Conservation (phyloP, 2,888 invertebrate genomes). For the Agapostemon virescens region DNA sequence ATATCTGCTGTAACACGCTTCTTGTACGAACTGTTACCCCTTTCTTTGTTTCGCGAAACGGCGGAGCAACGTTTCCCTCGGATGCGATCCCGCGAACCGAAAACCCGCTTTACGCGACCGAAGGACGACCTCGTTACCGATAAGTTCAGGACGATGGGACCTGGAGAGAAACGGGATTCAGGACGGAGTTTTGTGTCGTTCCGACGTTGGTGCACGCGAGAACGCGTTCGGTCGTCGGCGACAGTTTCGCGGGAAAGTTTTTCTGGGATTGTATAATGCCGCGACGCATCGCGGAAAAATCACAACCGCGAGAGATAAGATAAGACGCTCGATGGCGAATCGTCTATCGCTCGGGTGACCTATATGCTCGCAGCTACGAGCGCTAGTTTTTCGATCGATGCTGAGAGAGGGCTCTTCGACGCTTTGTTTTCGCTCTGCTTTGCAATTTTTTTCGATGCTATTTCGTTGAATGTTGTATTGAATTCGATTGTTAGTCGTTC, state of each 20-base stretch:
- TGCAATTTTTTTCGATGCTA: neutral
- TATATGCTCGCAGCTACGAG: neutral
- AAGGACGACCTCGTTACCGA: conserved; percentile 9
- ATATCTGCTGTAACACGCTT: conserved; percentile 25
- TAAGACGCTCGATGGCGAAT: conserved; percentile 21
- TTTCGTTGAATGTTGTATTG: neutral
- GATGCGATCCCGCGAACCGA: conserved; percentile 26
- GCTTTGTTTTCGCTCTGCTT: neutral
- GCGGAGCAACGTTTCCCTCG: conserved; percentile 36
- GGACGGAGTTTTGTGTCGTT: neutral
- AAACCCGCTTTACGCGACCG: neutral
- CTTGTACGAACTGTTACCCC: conserved; percentile 61
- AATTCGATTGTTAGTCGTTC: no score
- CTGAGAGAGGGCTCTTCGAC: neutral
- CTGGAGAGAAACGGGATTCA: neutral
- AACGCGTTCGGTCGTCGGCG: neutral
- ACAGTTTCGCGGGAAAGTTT: neutral
- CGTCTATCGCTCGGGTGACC: conserved; percentile 4
- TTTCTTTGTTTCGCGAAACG: conserved; percentile 55
- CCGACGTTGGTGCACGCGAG: conserved; percentile 6
- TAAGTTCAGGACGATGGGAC: neutral
- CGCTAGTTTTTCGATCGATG: neutral
- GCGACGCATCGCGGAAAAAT: neutral
- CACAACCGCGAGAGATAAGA: conserved; percentile 2
- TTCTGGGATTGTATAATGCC: conserved; percentile 8